Conservation (phyloP, 92 coral and sea anemone species). For the Ricordea florida region DNA sequence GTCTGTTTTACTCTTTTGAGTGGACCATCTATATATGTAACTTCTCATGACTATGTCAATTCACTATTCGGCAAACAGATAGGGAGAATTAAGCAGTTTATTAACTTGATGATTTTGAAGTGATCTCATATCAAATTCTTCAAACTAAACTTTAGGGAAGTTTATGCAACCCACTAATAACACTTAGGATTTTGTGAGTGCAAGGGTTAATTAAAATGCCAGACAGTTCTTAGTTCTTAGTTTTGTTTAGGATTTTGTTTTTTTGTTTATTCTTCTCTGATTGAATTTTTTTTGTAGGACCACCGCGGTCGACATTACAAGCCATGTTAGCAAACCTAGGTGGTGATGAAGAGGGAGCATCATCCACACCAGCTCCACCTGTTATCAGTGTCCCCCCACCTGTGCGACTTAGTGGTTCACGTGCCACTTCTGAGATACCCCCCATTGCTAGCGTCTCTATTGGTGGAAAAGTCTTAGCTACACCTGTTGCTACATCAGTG, state of each 20-base stretch:
- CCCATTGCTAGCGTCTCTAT: slow-evolving; percentile 87
- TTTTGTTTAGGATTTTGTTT: too few species aligned
- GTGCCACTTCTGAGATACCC: slow-evolving; percentile 93
- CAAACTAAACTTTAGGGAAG: too few species aligned
- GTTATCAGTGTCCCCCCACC: slow-evolving; percentile 90
- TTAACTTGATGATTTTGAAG: too few species aligned
- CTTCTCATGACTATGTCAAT: too few species aligned
- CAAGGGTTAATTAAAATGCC: too few species aligned
- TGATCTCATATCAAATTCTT: too few species aligned
- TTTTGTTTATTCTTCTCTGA: background rate
- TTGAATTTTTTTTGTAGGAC: slow-evolving; percentile 55
- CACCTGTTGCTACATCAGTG: slow-evolving; percentile 54
- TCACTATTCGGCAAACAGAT: too few species aligned
- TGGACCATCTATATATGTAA: too few species aligned
- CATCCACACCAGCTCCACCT: slow-evolving; percentile 57
- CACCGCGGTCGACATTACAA: slow-evolving; percentile 88
- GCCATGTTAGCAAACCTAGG: slow-evolving; percentile 96
- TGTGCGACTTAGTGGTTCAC: slow-evolving; percentile 85
- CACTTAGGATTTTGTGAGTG: too few species aligned
- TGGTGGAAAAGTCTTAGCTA: slow-evolving; percentile 45
- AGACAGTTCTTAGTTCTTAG: too few species aligned
- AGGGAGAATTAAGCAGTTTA: too few species aligned
- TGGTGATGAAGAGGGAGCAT: slow-evolving; percentile 85
- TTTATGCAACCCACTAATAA: too few species aligned
- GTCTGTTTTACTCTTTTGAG: background rate